Conservation (phyloP, 2,888 invertebrate genomes). For the Plemyria rubiginata region DNA sequence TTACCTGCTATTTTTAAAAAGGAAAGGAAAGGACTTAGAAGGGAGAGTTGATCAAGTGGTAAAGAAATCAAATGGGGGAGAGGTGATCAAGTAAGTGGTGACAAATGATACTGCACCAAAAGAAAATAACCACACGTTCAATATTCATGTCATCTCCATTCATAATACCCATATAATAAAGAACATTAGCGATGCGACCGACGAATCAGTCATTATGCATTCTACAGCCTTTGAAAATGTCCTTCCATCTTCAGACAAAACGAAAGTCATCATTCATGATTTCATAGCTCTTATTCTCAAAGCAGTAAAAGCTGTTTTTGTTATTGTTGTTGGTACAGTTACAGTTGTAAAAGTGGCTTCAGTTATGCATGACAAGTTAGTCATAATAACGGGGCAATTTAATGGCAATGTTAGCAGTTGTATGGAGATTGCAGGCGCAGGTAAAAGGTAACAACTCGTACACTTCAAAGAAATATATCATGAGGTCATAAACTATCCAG, state of each 20-base stretch:
- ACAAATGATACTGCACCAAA: conserved; percentile 30
- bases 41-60: conserved; percentile 1
- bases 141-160: conserved; percentile 57
- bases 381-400: conserved; percentile 51
- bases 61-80: too few relatives aligned
- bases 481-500: neutral
- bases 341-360: conserved; percentile 30
- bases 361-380: conserved; percentile 48
- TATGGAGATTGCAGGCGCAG: conserved; percentile 21
- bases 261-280: conserved; percentile 27
- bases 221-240: conserved; percentile 62
- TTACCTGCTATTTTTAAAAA: neutral
- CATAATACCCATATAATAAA: conserved; percentile 59
- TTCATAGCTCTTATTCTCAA: conserved; percentile 27
- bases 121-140: conserved; percentile 40
- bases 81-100: conserved; percentile 7
- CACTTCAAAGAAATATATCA: conserved; percentile 6
- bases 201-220: conserved; percentile 68
- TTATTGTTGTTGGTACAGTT: conserved; percentile 2
- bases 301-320: conserved; percentile 23
- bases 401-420: conserved; percentile 34
- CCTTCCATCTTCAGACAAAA: conserved; percentile 49
- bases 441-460: conserved; percentile 13
- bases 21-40: too few relatives aligned
- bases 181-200: conserved; percentile 64